Percentiles rank a stretch among this genome's conserved stretches.
These are phyloP conservation scores for Micromussa lordhowensis DNA, from an alignment of 92 coral and sea anemone species.

Conservation along the genomic window DNA sequence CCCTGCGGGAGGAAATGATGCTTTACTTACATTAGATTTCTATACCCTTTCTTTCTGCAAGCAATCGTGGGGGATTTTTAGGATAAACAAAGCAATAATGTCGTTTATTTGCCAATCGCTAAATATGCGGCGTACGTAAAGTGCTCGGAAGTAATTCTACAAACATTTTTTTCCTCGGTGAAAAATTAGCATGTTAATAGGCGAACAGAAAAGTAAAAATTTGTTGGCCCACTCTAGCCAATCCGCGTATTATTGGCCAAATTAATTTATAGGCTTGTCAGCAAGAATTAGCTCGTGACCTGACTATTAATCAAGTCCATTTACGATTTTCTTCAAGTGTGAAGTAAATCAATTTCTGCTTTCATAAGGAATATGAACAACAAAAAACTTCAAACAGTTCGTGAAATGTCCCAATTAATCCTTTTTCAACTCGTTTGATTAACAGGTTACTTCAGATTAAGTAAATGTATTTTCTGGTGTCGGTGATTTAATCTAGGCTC, in stretches of 20 bases:
- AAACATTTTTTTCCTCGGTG: slow-evolving; percentile 41
- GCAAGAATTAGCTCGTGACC: neutral
- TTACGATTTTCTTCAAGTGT: slow-evolving; percentile 10
- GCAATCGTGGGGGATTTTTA: slow-evolving; percentile 34
- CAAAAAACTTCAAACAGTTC: slow-evolving; percentile 9
- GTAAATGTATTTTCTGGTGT: neutral
- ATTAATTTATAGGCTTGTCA: slow-evolving; percentile 26
- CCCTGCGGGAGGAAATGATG: slow-evolving; percentile 49
- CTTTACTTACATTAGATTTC: slow-evolving; percentile 47
- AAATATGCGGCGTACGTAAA: slow-evolving; percentile 40
- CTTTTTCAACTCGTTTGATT: slow-evolving; percentile 6
- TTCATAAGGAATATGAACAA: slow-evolving; percentile 10
- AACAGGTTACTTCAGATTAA: neutral
- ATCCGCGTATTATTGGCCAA: slow-evolving; percentile 15
- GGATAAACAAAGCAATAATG: slow-evolving; percentile 49
- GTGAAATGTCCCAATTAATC: slow-evolving; percentile 5
- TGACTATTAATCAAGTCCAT: slow-evolving; percentile 16
- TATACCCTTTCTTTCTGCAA: slow-evolving; percentile 21
- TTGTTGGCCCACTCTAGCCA: slow-evolving; percentile 20
- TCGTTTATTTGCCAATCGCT: slow-evolving; percentile 43
- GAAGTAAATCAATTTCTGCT: slow-evolving; percentile 12
- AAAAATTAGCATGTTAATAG: slow-evolving; percentile 47
- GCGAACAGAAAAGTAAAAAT: slow-evolving; percentile 5
- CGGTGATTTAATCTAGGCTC: neutral
- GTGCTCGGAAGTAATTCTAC: slow-evolving; percentile 59